Conservation (phyloP, 2,888 invertebrate species). For the Scaptomyza reducta region DNA sequence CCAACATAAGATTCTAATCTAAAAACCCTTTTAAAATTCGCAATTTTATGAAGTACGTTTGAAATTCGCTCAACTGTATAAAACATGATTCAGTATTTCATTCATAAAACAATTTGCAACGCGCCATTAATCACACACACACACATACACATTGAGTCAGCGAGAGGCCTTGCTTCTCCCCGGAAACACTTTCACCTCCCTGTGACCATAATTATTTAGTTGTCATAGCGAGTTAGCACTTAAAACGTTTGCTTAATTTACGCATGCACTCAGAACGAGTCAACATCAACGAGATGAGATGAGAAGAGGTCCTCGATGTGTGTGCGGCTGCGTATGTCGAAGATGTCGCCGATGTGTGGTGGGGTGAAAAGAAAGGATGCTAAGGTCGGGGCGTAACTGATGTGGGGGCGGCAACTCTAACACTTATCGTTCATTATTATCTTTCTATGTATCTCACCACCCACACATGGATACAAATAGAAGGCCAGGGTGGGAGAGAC, state of each 20-base stretch:
- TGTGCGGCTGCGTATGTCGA: not conserved
- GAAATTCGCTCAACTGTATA: not conserved
- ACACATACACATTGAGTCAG: conserved; percentile 36
- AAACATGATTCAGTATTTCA: not conserved
- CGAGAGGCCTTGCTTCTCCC: not conserved
- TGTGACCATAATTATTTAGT: conserved; percentile 51
- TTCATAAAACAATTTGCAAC: conserved; percentile 27
- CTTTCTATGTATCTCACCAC: conserved; percentile 59
- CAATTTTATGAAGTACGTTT: conserved; percentile 10
- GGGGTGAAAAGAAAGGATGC: not conserved
- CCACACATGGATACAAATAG: conserved; percentile 1
- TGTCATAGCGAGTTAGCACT: conserved; percentile 74
- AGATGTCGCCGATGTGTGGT: conserved; percentile 2
- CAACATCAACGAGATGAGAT: conserved; percentile 43
- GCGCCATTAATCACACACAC: conserved; percentile 65
- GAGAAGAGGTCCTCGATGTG: conserved; percentile 27
- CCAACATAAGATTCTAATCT: not conserved
- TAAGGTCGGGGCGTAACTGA: conserved; percentile 31
- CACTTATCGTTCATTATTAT: conserved; percentile 79
- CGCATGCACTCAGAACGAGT: conserved; percentile 71
- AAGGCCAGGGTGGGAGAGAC: conserved; percentile 4
- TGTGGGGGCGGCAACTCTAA: conserved; percentile 65
- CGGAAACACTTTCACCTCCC: not conserved
- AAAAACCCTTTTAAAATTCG: not conserved
- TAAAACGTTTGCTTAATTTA: conserved; percentile 77